Conservation (phyloP, 1,140 invertebrate species). For the Dendroctonus valens region DNA sequence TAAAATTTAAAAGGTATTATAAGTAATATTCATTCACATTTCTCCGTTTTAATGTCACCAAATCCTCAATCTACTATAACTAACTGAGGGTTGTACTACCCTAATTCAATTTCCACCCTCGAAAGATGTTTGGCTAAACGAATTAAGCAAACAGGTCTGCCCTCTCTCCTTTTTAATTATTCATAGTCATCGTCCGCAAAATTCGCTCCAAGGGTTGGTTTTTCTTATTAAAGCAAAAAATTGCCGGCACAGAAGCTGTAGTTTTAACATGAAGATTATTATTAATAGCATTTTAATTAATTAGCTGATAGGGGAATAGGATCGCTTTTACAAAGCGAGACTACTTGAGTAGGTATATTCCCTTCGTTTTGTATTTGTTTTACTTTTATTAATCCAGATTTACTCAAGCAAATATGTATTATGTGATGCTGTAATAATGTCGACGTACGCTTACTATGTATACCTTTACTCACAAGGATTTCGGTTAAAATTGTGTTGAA, state of each 20-base stretch:
- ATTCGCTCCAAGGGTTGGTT: slow-evolving; percentile 20
- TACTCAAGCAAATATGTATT: background rate
- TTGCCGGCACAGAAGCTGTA: background rate
- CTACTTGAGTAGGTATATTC: too few species aligned
- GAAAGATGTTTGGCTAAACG: slow-evolving; percentile 26
- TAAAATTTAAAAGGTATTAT: too few species aligned
- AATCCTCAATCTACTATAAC: slow-evolving; percentile 2
- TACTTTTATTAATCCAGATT: background rate
- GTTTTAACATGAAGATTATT: slow-evolving; percentile 1
- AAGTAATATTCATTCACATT: too few species aligned
- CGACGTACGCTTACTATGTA: too few species aligned
- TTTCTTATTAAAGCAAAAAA: slow-evolving; percentile 24
- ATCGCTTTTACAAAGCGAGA: background rate
- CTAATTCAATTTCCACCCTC: slow-evolving; percentile 16
- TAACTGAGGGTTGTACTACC: slow-evolving; percentile 11
- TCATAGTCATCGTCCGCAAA: slow-evolving; percentile 18
- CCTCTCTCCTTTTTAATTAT: slow-evolving; percentile 28
- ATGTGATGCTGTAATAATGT: too few species aligned
- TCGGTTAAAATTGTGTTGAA: too few species aligned
- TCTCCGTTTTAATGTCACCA: background rate
- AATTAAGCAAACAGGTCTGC: slow-evolving; percentile 30
- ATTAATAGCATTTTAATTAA: background rate
- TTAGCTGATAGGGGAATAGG: background rate
- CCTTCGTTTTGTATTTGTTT: too few species aligned
- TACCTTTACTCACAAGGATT: too few species aligned